Conservation (phyloP, 1,140 invertebrate genomes). For the Mamestra configurata region DNA sequence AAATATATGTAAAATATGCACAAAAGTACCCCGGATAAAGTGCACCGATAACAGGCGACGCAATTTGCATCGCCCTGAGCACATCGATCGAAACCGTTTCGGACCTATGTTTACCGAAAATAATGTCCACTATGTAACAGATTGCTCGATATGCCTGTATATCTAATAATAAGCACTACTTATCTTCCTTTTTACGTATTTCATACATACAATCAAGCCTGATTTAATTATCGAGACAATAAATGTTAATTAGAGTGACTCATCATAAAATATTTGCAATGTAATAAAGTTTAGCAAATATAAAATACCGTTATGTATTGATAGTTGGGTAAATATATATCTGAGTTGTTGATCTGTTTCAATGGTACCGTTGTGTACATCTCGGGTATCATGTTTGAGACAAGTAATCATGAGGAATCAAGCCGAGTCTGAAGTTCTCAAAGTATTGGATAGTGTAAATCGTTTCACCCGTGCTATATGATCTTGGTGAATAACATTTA, state of each 20-base stretch:
- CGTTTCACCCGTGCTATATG: slow-evolving; percentile 75
- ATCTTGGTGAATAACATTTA: slow-evolving; percentile 77
- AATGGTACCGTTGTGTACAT: slow-evolving; percentile 28
- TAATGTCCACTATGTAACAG: slow-evolving; percentile 40
- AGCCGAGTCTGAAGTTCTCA: slow-evolving; percentile 51
- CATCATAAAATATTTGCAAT: slow-evolving; percentile 28
- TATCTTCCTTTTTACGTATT: neutral
- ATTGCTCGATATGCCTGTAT: slow-evolving; percentile 36
- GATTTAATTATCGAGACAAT: slow-evolving; percentile 22
- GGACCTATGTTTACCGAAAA: slow-evolving; percentile 79
- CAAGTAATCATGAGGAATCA: slow-evolving; percentile 52
- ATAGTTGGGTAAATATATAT: slow-evolving; percentile 37
- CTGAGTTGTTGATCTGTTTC: slow-evolving; percentile 34
- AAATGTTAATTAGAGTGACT: slow-evolving; percentile 21
- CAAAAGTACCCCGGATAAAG: slow-evolving; percentile 83
- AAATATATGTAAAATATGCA: slow-evolving; percentile 85
- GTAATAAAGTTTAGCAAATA: slow-evolving; percentile 13
- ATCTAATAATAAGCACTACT: slow-evolving; percentile 20
- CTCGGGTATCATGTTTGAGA: slow-evolving; percentile 16
- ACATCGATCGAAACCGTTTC: slow-evolving; percentile 67
- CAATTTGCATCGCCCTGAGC: slow-evolving; percentile 83
- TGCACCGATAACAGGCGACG: slow-evolving; percentile 82
- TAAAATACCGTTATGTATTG: slow-evolving; percentile 14
- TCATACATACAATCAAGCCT: neutral
- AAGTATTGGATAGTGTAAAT: slow-evolving; percentile 54